Conservation (phyloP, 2,113 vertebrate genomes). For the Microcebus tavaratra region DNA sequence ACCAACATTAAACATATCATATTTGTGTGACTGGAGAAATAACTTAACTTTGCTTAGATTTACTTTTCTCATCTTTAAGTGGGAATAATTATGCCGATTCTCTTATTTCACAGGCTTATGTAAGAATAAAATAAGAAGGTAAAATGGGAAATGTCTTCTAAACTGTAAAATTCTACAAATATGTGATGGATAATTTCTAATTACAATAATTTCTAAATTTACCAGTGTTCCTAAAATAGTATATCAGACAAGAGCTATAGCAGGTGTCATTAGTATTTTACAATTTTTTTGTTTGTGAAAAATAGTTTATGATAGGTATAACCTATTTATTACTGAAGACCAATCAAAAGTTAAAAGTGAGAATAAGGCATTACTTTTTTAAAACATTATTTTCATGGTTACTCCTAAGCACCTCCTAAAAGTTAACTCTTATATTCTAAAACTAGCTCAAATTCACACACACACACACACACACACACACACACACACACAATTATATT, state of each 20-base stretch:
- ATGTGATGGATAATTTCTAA: neutral
- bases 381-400: neutral
- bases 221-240: neutral
- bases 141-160: neutral
- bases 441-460: neutral
- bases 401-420: neutral
- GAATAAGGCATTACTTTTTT: neutral
- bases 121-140: neutral
- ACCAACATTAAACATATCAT: neutral
- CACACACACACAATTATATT: neutral
- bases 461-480: neutral
- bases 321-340: neutral
- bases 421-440: neutral
- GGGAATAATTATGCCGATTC: neutral
- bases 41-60: neutral
- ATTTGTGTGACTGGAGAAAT: neutral
- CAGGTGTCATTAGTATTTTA: neutral
- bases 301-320: neutral
- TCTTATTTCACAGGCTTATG: neutral
- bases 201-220: neutral
- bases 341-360: neutral
- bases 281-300: neutral
- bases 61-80: conserved; percentile 1
- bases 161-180: neutral
- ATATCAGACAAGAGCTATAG: neutral